Evolutionary conservation across 2,797 vertebrate genomes (phyloP).

Genomic region (Telmatherina bonti): DNA sequence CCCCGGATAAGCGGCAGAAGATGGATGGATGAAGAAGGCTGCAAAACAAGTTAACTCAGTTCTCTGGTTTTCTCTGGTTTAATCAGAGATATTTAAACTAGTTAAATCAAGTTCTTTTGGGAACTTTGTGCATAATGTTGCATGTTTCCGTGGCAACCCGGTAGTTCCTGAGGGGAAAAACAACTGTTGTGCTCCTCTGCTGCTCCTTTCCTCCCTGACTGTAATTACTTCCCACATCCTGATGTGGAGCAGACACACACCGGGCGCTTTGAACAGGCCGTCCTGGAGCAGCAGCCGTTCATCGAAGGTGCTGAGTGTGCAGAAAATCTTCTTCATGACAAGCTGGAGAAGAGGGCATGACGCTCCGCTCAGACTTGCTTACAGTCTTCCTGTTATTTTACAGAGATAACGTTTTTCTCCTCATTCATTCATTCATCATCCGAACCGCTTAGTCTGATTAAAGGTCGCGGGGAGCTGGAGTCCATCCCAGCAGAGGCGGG

Average conservation of each 20-base stretch:
- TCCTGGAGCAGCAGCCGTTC: slow-evolving; percentile 46
- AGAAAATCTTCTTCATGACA: slow-evolving; percentile 58
- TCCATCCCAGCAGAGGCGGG: too few species aligned
- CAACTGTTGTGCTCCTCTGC: slow-evolving; percentile 34
- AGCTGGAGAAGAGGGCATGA: slow-evolving; percentile 25
- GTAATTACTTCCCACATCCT: slow-evolving; percentile 71
- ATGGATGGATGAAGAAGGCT: too few species aligned
- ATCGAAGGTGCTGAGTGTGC: slow-evolving; percentile 61
- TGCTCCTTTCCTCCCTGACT: slow-evolving; percentile 51
- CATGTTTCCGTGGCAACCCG: slow-evolving; percentile 17
- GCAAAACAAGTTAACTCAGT: too few species aligned
- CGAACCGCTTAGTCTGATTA: too few species aligned
- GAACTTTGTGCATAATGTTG: slow-evolving; percentile 19
- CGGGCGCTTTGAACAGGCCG: slow-evolving; percentile 62
- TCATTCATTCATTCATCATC: too few species aligned
- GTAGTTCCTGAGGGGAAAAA: slow-evolving; percentile 41
- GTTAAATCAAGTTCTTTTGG: neutral
- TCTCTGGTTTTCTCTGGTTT: too few species aligned
- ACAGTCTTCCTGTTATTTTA: slow-evolving; percentile 44
- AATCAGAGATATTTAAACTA: too few species aligned
- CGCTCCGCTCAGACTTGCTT: slow-evolving; percentile 43
- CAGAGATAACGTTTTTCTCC: slow-evolving; percentile 39
- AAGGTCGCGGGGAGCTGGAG: too few species aligned
- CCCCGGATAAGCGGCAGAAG: too few species aligned
- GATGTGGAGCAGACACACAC: slow-evolving; percentile 63